phyloP scores from a whole-genome alignment of 2,113 vertebrate genomes.

The Ceratotherium simum region DNA sequence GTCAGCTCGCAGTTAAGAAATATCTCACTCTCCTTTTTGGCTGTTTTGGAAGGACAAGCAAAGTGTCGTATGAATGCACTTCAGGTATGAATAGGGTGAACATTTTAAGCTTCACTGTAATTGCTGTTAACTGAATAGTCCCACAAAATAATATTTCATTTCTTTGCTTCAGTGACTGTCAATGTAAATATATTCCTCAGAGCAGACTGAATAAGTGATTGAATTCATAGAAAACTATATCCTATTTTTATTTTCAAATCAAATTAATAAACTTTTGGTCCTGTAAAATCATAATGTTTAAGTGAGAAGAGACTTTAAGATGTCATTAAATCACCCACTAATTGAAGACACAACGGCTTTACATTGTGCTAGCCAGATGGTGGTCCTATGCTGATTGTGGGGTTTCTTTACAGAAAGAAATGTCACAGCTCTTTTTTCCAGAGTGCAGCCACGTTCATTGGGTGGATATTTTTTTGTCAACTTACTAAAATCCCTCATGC shows the following conservation, averaged over 20 bases:
- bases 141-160: slow-evolving; percentile 61
- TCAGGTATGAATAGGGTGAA: slow-evolving; percentile 1
- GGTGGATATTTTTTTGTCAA: neutral
- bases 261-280: slow-evolving; percentile 40
- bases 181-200: slow-evolving; percentile 40
- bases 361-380: neutral
- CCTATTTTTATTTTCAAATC: slow-evolving; percentile 63
- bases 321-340: neutral
- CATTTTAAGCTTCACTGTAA: slow-evolving; percentile 26
- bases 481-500: neutral
- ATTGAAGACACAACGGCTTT: neutral
- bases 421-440: neutral
- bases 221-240: neutral
- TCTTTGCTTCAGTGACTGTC: slow-evolving; percentile 58
- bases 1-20: neutral
- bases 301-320: slow-evolving; percentile 4
- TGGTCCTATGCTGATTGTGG: neutral
- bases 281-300: slow-evolving; percentile 33
- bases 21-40: neutral
- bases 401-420: neutral
- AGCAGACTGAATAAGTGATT: slow-evolving; percentile 46
- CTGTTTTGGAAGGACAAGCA: slow-evolving; percentile 16
- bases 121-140: slow-evolving; percentile 37
- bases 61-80: slow-evolving; percentile 18
- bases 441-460: neutral